phyloP scores from a whole-genome alignment of 2,888 invertebrate species.

The Ametastegia equiseti region DNA sequence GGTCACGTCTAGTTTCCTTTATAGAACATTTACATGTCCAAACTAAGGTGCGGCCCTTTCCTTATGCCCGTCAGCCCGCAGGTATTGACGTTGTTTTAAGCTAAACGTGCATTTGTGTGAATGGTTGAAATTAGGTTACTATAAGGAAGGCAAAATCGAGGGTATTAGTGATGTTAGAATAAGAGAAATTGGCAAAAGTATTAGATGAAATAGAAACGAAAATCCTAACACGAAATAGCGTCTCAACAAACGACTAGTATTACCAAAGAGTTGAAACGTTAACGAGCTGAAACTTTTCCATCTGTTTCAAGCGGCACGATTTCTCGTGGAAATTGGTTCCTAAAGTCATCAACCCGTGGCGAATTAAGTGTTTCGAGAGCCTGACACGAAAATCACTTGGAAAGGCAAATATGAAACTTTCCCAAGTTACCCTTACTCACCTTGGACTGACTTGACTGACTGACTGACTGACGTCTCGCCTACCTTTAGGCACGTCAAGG shows the following conservation, averaged over 20 bases:
- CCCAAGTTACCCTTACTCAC: not conserved
- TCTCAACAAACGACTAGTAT: slow-evolving; percentile 23
- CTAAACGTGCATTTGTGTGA: not conserved
- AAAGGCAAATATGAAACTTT: slow-evolving; percentile 31
- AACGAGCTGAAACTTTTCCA: slow-evolving; percentile 63
- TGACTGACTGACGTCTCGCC: not conserved
- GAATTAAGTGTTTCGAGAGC: slow-evolving; percentile 69
- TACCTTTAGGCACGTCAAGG: not conserved
- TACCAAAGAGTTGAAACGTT: slow-evolving; percentile 47
- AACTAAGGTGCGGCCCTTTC: slow-evolving; percentile 21
- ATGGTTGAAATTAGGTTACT: not conserved
- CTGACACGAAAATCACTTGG: slow-evolving; percentile 58
- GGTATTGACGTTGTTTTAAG: not conserved
- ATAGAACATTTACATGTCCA: slow-evolving; percentile 34
- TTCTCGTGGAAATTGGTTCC: slow-evolving; percentile 69
- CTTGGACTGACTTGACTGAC: not conserved
- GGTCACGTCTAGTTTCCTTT: slow-evolving; percentile 39
- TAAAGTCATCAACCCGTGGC: slow-evolving; percentile 60
- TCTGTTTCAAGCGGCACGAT: slow-evolving; percentile 62
- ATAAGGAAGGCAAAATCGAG: not conserved
- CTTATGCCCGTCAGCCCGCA: not conserved
- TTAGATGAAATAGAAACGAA: not conserved
- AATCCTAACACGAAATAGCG: not conserved
- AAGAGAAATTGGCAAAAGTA: not conserved
- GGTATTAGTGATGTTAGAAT: not conserved